Percentiles rank a stretch among this genome's conserved stretches.
phyloP scores from a whole-genome alignment of 2,888 invertebrate species.

The Andrena bucephala region DNA sequence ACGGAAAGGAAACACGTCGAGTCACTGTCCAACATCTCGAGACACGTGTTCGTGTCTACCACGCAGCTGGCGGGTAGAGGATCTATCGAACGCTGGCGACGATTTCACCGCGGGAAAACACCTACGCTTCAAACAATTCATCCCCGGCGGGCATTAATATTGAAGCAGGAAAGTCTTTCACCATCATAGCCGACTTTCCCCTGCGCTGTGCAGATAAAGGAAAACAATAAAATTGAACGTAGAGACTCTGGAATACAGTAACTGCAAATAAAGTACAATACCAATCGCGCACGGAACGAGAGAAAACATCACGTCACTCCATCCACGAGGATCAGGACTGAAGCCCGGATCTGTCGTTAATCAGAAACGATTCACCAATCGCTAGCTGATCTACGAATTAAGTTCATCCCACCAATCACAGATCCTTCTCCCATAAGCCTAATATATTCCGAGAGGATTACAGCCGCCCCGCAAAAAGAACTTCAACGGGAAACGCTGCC shows the following conservation, averaged over 20 bases:
- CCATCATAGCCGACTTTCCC: constrained; percentile 48
- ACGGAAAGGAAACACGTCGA: constrained; percentile 52
- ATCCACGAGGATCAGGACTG: too few relatives aligned
- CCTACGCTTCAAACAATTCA: constrained; percentile 43
- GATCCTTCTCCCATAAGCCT: too few relatives aligned
- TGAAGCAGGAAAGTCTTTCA: constrained; percentile 20
- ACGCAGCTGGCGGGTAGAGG: constrained; percentile 35
- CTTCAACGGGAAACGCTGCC: too few relatives aligned
- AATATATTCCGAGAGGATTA: too few relatives aligned
- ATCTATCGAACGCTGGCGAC: constrained; percentile 50
- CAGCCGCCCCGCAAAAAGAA: too few relatives aligned
- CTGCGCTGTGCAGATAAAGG: too few relatives aligned
- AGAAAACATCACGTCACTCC: constrained; percentile 7
- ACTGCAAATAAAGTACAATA: constrained; percentile 1
- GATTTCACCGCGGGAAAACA: constrained; percentile 48
- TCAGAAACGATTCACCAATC: too few relatives aligned
- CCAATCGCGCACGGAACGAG: neutral
- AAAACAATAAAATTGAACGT: constrained; percentile 14
- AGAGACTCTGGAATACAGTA: neutral
- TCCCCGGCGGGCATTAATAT: constrained; percentile 14
- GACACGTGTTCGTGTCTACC: constrained; percentile 50
- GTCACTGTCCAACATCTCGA: constrained; percentile 61
- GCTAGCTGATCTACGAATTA: too few relatives aligned
- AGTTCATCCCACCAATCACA: too few relatives aligned
- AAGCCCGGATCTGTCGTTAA: too few relatives aligned